Evolutionary conservation across 2,888 invertebrate genomes (phyloP).

Genomic region (Phasia obesa): DNA sequence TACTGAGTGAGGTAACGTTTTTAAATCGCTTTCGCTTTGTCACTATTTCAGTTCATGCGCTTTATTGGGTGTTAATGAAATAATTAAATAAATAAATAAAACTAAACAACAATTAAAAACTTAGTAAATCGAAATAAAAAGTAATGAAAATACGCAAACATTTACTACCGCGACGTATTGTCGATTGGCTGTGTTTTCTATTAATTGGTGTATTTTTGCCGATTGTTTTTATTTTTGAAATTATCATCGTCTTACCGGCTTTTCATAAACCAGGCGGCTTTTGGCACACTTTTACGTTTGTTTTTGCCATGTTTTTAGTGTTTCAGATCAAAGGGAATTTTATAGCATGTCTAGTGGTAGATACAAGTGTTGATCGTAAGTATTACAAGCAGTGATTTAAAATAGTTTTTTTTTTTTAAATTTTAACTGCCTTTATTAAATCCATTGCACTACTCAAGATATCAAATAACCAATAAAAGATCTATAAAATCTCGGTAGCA

Average conservation of each 20-base stretch:
- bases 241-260: conserved; percentile 88
- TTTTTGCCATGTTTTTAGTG: conserved; percentile 87
- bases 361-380: conserved; percentile 88
- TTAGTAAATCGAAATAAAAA: conserved; percentile 18
- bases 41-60: background rate
- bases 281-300: conserved; percentile 85
- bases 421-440: no score
- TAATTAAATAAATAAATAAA: conserved; percentile 16
- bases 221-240: conserved; percentile 78
- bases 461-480: no score
- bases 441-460: no score
- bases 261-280: conserved; percentile 84
- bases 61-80: conserved; percentile 7
- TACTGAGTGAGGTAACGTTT: background rate
- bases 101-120: conserved; percentile 7
- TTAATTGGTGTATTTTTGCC: conserved; percentile 75
- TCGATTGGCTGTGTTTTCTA: conserved; percentile 77
- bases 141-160: conserved; percentile 75
- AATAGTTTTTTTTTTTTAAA: no score
- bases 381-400: conserved; percentile 15
- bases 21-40: background rate
- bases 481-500: no score
- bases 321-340: conserved; percentile 90
- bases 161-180: conserved; percentile 74
- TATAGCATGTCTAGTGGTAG: conserved; percentile 88